Base-by-base conservation (phyloP, 2,797 vertebrate genomes). In the Sphaeramia orbicularis region DNA sequence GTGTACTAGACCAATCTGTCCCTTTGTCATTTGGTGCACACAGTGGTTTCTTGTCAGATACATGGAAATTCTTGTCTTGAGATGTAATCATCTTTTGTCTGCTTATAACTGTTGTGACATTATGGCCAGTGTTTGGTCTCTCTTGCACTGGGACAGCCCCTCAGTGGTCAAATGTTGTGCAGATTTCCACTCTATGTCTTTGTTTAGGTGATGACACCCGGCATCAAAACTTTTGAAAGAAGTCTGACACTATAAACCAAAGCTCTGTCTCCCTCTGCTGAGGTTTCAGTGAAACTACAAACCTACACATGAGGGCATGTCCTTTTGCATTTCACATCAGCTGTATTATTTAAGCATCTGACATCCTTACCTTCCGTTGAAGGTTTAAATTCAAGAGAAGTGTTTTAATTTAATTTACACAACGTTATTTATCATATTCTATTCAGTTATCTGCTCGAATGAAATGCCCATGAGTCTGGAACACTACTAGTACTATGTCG, bases 191-290 rank as follows among this genome's bases (percentile, higher is more conserved):
- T 41, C 7, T 30, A 21, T 43, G 30, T 63, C 21, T 27, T 24
- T 61, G 7, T 27, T 48, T 11, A 45, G n/a, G 41, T 69, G n/a
- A 58, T 50, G 10, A 37, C 40, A 41, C 21, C 14, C 32, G 43
- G 47, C 27, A 10, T 12, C 35, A 57, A 54, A 79, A 80, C 53
- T 82, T 87, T 83, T 64, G 1, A 61, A 40, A n/a, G n/a, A n/a
- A 16, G 0, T 3, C 27, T 36, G 57, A 48, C 10, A 41, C 47
- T 69, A 27, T 1, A 35, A n/a, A 11, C 24, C 0, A 4, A 12
- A 50, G 36, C 59, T 74, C 75, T 91, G 88, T 87, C 84, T 74
- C 91, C 84, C 83, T 80, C 91, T 89, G 76, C 73, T 90, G 91
- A 68, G 49, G 3, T 6, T 16, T 54, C 1, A 0, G 13, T 19